Conservation (phyloP, 2,113 vertebrate genomes). For the Perca fluviatilis region DNA sequence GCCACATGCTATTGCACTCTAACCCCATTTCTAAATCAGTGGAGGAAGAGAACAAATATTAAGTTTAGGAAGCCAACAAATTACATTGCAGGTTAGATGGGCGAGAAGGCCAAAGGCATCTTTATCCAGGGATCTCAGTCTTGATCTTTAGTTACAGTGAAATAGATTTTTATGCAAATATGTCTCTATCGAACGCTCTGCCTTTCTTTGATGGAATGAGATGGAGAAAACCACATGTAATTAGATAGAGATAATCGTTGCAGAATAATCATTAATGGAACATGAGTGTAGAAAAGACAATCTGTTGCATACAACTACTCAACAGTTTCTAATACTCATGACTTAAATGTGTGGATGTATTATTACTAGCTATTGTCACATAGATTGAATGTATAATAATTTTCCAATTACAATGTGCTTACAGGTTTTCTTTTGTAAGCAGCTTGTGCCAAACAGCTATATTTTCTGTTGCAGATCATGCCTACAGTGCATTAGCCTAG, state of each 20-base stretch:
- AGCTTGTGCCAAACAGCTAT: slow-evolving; percentile 26
- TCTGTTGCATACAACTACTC: slow-evolving; percentile 26
- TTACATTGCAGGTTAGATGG: slow-evolving; percentile 74
- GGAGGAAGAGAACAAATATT: slow-evolving; percentile 66
- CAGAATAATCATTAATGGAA: slow-evolving; percentile 71
- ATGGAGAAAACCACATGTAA: slow-evolving; percentile 76
- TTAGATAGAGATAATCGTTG: slow-evolving; percentile 84
- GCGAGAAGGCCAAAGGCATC: slow-evolving; percentile 68
- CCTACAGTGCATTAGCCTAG: slow-evolving; percentile 54
- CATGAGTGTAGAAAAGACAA: slow-evolving; percentile 47
- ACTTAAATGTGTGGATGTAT: neutral
- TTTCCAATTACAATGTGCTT: neutral
- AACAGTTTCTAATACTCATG: neutral
- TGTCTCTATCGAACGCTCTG: slow-evolving; percentile 77
- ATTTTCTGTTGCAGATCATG: slow-evolving; percentile 48
- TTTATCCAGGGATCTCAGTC: slow-evolving; percentile 77
- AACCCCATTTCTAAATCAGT: slow-evolving; percentile 53
- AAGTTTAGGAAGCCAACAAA: slow-evolving; percentile 72
- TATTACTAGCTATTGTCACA: neutral
- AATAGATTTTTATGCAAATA: slow-evolving; percentile 89
- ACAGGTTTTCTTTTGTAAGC: slow-evolving; percentile 1
- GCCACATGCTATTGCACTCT: slow-evolving; percentile 56
- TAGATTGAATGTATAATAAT: slow-evolving; percentile 3
- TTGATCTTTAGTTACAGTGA: slow-evolving; percentile 70
- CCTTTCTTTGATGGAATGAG: slow-evolving; percentile 75